Evolutionary conservation across 2,888 invertebrate species (phyloP), one percentile per base, ranked within the genome.

Genomic region (Acanthosepion pharaonis): DNA sequence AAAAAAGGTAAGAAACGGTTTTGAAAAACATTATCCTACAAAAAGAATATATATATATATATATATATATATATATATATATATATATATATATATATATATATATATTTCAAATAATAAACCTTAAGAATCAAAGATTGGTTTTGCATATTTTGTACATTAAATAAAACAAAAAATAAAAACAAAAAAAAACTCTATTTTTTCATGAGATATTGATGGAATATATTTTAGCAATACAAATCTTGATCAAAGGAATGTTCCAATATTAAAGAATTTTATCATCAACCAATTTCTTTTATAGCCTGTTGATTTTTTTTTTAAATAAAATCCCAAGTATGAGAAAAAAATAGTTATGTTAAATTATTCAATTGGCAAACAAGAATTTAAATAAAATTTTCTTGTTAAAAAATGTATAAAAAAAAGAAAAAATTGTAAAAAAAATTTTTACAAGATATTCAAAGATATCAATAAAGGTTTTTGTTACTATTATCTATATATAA

Each of bases 161-260:
- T 78, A 33, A 78, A 64, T 64, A 78, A 78, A n/a, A 78, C 9
- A 78, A 78, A 78, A n/a, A 78, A 78, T 4, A 33, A 78, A 78
- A 78, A 0, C n/a, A 78, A 78, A 78, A 78, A 78, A n/a, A n/a
- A n/a, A 15, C n/a, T 78, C n/a, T 78, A 78, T 78, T 78, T 78
- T 78, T 78, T 78, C 78, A 78, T 78, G 78, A 78, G 15, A 78
- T 78, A 78, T 33, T 33, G n/a, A 78, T 78, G 78, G n/a, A n/a
- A 78, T 78, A 78, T 78, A n/a, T 78, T 78, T 33, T 78, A n/a
- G n/a, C 33, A 11, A 78, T n/a, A 33, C n/a, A 33, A 78, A 33
- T n/a, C n/a, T 78, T 78, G 78, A 78, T 78, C n/a, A n/a, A 78
- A 78, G 78, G 78, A 78, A 78, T 78, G 78, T 78, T 78, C 33